These are phyloP conservation scores for Apostichopus parvimensis DNA, from an alignment of 35 echinoderm and acorn worm genomes.

Conservation along the genomic window DNA sequence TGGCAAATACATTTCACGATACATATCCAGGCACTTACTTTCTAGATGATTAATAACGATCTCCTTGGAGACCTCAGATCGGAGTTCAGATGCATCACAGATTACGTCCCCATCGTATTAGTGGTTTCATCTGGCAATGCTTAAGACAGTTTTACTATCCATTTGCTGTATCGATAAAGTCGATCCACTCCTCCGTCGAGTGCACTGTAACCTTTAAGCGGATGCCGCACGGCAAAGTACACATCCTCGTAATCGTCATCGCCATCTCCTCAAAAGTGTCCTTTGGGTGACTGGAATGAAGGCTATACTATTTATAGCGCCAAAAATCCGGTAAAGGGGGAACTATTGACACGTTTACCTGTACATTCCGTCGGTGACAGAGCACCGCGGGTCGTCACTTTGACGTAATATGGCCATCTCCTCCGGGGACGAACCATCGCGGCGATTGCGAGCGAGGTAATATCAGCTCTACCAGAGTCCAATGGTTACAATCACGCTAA, in stretches of 20 bases:
- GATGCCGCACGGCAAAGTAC: neutral
- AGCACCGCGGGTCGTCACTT: conserved; percentile 33
- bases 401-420: conserved; percentile 31
- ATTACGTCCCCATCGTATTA: too few relatives aligned
- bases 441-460: neutral
- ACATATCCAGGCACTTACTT: too few relatives aligned
- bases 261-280: neutral
- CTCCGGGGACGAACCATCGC: neutral
- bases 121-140: too few relatives aligned
- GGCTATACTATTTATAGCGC: conserved; percentile 13
- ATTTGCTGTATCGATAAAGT: too few relatives aligned
- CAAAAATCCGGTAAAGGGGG: neutral
- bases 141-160: too few relatives aligned
- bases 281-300: neutral
- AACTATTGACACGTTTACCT: conserved; percentile 49
- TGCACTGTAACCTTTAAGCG: neutral
- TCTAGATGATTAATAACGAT: too few relatives aligned
- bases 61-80: too few relatives aligned
- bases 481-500: conserved; percentile 27
- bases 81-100: too few relatives aligned
- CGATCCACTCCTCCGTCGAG: too few relatives aligned
- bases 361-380: conserved; percentile 26
- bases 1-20: too few relatives aligned
- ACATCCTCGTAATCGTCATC: neutral
- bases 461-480: conserved; percentile 1